phyloP scores from a whole-genome alignment of 2,113 vertebrate species.

The Falcunculus frontatus region DNA sequence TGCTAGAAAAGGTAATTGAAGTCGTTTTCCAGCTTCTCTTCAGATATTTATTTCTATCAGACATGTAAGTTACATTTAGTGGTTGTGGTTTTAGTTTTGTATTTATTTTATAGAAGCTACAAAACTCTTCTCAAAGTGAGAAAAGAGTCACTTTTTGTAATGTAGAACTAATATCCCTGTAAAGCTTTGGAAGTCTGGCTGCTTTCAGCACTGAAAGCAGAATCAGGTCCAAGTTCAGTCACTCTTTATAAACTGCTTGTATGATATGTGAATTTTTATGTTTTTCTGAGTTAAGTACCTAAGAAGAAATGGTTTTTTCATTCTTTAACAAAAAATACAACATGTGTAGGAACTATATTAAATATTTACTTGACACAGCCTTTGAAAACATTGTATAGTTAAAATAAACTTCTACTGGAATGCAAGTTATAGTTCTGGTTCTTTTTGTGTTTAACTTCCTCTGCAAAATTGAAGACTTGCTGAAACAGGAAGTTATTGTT shows the following conservation, averaged over 20 bases:
- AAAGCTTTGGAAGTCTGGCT: not conserved
- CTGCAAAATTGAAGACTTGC: conserved; percentile 20
- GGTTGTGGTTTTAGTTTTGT: not conserved
- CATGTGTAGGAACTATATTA: not conserved
- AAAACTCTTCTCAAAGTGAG: not conserved
- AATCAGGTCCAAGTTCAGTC: not conserved
- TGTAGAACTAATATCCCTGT: not conserved
- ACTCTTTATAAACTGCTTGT: not conserved
- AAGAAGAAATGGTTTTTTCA: not conserved
- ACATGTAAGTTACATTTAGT: rapidly evolving
- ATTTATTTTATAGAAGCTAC: not conserved
- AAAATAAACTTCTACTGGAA: not conserved
- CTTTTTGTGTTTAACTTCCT: conserved; percentile 57
- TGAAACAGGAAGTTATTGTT: conserved; percentile 53
- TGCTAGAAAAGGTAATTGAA: conserved; percentile 85
- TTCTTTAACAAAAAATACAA: not conserved
- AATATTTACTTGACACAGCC: not conserved
- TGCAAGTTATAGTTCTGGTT: not conserved
- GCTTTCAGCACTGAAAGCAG: not conserved
- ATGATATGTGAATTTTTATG: not conserved
- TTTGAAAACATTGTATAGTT: not conserved
- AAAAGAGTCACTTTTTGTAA: not conserved
- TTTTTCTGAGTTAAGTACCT: not conserved
- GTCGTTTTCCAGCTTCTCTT: not conserved
- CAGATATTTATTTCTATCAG: not conserved